phyloP scores from a whole-genome alignment of 2,113 vertebrate species.

The Bettongia penicillata region DNA sequence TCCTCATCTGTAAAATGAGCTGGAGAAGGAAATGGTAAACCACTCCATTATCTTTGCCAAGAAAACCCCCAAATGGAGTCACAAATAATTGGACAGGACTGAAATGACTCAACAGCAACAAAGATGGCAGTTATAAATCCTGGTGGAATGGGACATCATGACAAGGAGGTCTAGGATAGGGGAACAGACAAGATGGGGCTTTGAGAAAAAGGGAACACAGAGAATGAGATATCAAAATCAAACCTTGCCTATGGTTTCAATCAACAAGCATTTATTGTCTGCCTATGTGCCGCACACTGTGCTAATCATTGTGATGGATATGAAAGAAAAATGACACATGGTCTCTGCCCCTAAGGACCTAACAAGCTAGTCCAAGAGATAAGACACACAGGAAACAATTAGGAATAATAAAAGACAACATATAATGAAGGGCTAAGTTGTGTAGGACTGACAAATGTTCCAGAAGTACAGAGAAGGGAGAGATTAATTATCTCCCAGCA shows the following conservation, averaged over 20 bases:
- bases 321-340: background rate
- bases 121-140: background rate
- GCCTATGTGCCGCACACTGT: background rate
- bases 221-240: background rate
- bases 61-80: background rate
- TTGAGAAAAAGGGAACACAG: background rate
- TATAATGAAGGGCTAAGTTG: conserved; percentile 6
- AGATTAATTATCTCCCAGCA: background rate
- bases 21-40: background rate
- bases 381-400: background rate
- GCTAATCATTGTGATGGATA: background rate
- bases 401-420: background rate
- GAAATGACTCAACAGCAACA: background rate
- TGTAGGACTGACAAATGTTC: background rate
- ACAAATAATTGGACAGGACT: background rate
- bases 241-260: background rate
- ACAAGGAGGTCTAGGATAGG: background rate
- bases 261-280: background rate
- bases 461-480: conserved; percentile 17
- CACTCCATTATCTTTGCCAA: background rate
- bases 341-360: conserved; percentile 11
- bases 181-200: background rate
- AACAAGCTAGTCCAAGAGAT: background rate
- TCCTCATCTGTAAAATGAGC: background rate
- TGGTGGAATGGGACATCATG: background rate